Base-by-base conservation (phyloP, 2,888 invertebrate species). In the Ophonus ardosiacus region DNA sequence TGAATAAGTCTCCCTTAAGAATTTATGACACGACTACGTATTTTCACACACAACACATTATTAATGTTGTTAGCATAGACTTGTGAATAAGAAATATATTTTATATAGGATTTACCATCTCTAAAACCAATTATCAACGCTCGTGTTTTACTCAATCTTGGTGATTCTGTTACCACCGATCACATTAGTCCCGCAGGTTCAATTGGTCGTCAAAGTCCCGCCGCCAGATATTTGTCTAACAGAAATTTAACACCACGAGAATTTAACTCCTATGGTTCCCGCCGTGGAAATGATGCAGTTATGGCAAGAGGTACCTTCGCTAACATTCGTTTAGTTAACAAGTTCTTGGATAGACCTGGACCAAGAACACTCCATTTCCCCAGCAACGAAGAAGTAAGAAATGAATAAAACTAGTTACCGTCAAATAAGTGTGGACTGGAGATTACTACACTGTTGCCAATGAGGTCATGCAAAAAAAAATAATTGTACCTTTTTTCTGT, bases 271-370 rank as follows among this genome's bases (percentile, higher is more conserved):
- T 99, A 99, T 91, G 99, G 99, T 0, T 97, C 99, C 0, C 94
- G 99, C 6, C 95, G 99, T 87, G 99, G 99, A 57, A 98, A 99
- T 91, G 99, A 99, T 92, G 98, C 96, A 24, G 95, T 99, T 7
- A 99, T 99, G 99, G 95, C 96, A 0, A 95, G 99, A 68, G 99
- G 99, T 24, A 99, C 99, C 0, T 99, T 99, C 92, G 99, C 99
- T 61, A 99, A 99, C 92, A 99, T 99, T 89, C 95, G 99, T 0
- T 91, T 99, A 81, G 94, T 98, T 10, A 99, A 99, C 92, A 98
- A 97, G 91, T 94, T 98, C 89, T 92, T 96, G 83, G 92, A 94
- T 13, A 94, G 94, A 87, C 91, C 97, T 1, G 99, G 98, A 5
- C 97, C 99, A 0, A 93, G 93, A 88, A 99, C 99, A 2, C 90